phyloP scores from a whole-genome alignment of 2,113 vertebrate genomes.

The Triplophysa dalaica region DNA sequence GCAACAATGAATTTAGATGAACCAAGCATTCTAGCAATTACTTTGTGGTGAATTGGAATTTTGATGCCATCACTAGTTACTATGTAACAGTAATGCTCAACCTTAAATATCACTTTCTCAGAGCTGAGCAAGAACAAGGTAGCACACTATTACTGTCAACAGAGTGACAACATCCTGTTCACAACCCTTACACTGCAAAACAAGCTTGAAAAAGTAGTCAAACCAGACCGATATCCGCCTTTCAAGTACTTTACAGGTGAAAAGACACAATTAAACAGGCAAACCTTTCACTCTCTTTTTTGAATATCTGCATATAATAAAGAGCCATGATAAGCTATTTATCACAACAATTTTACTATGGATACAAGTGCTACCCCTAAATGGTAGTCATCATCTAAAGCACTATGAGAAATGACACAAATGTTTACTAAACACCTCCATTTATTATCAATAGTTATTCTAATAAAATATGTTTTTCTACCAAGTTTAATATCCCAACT shows the following conservation, averaged over 20 bases:
- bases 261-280: not conserved
- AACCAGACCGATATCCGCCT: conserved; percentile 17
- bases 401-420: no score
- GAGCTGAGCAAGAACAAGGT: not conserved
- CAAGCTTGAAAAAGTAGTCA: conserved; percentile 5
- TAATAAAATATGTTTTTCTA: no score
- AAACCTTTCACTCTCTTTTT: not conserved
- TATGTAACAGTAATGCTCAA: not conserved
- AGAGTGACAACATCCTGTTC: conserved; percentile 9
- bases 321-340: no score
- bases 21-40: not conserved
- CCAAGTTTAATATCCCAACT: no score
- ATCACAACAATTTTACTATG: no score
- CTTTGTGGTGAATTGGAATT: not conserved
- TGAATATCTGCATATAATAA: not conserved
- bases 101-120: not conserved
- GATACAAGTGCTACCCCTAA: no score
- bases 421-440: no score
- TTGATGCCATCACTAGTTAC: not conserved
- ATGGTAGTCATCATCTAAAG: no score
- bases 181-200: not conserved
- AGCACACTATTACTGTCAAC: not conserved
- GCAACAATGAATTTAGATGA: no score
- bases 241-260: not conserved
- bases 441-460: no score